Conservation (phyloP, 2,888 invertebrate genomes). For the Thysanoteuthis rhombus region DNA sequence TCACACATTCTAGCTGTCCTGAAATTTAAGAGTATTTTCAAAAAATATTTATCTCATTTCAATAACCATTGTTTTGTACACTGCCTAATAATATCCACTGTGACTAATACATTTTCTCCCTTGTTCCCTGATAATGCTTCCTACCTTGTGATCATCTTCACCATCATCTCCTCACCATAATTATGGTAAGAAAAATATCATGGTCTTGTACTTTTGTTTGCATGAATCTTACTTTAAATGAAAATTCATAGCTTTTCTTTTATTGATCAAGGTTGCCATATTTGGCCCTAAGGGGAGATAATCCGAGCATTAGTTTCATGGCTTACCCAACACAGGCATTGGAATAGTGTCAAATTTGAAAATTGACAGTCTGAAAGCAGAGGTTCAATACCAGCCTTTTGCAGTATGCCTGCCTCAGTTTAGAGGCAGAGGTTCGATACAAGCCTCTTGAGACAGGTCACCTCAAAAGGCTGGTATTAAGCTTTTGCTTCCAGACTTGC, state of each 20-base stretch:
- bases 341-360: too few species aligned
- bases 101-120: background rate
- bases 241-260: background rate
- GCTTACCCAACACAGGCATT: too few species aligned
- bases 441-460: too few species aligned
- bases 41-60: background rate
- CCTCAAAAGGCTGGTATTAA: too few species aligned
- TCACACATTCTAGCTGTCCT: background rate
- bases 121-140: background rate
- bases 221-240: background rate
- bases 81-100: background rate
- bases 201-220: background rate
- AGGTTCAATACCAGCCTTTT: too few species aligned
- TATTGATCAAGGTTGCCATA: too few species aligned
- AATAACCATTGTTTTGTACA: background rate
- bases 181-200: background rate
- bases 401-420: too few species aligned
- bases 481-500: too few species aligned
- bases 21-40: background rate
- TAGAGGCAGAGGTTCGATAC: too few species aligned
- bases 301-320: too few species aligned
- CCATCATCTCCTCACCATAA: background rate
- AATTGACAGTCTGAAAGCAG: too few species aligned
- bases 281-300: too few species aligned
- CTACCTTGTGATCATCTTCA: background rate